Base-by-base conservation (phyloP, 30 jellyfish, hydroid and myxozoan species). In the Pseudorhiza aurosa region DNA sequence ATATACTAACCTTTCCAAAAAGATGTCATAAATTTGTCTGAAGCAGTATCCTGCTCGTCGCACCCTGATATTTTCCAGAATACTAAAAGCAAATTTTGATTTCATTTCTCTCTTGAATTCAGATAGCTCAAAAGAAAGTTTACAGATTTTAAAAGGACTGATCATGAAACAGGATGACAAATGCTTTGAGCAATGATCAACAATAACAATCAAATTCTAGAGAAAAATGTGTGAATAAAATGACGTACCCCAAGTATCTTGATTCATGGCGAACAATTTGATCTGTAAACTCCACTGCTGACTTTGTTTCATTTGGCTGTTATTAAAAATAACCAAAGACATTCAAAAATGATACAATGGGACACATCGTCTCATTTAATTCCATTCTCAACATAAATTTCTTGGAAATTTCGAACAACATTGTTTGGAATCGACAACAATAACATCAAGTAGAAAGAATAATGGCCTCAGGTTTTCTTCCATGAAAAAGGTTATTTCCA, bases 21-120 rank as follows among this genome's bases (percentile, higher is more conserved):
- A 96, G 42, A 39, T 46, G 6, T 70, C 75, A 42, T 91, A 91
- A 42, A 9, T 65, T 56, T 91, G 98, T 40, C 98, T 37, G 91
- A 83, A 79, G 32, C 96, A 82, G 39, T 79, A 91, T 14, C 98
- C 98, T 4, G 98, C 98, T 67, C 98, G 63, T 60, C 98, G 67
- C 37, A 91, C 98, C n/a, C 98, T 72, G 93, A 91, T 82, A 59
- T 91, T 91, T 65, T 91, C 98, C 25, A 91, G 56, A 24, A 91
- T 46, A 15, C 98, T 91, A 57, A 68, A 64, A 26, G 4, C 19
- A 53, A 12, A 5, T 39, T 39, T 39, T 5, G 12, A 39, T 7
- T 39, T n/a, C n/a, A n/a, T n/a, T n/a, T n/a, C n/a, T n/a, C 18
- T 19, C 11, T 0, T n/a, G 72, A 49, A 49, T 9, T 11, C 32